Percentiles rank a stretch among this genome's conserved stretches.
These are phyloP conservation scores for Chelonoidis abingdonii DNA, from an alignment of 2,113 vertebrate genomes.

Conservation along the genomic window DNA sequence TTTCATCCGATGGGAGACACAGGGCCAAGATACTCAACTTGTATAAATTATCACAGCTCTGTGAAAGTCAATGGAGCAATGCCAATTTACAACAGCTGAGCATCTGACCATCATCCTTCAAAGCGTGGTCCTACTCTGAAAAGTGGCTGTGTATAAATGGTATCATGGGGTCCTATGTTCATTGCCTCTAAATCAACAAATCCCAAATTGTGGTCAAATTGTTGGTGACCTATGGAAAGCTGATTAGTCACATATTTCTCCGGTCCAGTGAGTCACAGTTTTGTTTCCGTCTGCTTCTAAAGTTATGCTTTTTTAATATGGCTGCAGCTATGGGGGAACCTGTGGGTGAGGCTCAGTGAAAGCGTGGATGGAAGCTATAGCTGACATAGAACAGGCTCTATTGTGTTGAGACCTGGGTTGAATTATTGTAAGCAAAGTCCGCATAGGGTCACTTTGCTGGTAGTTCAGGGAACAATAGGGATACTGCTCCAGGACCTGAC, in stretches of 20 bases:
- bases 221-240: not conserved
- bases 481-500: too few species aligned
- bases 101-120: not conserved
- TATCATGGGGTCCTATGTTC: not conserved
- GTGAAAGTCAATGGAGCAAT: not conserved
- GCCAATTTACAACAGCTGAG: not conserved
- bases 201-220: not conserved
- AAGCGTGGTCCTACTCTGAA: not conserved
- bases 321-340: too few species aligned
- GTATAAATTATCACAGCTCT: not conserved
- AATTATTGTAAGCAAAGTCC: too few species aligned
- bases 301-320: too few species aligned
- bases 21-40: not conserved
- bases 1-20: slow-evolving; percentile 40
- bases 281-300: not conserved
- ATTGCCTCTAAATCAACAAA: not conserved
- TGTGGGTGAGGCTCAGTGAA: too few species aligned
- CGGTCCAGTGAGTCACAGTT: too few species aligned
- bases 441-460: too few species aligned
- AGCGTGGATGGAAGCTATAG: too few species aligned
- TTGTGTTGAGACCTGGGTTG: too few species aligned
- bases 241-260: not conserved
- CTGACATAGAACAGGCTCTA: too few species aligned
- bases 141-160: not conserved
- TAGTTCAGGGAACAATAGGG: too few species aligned